Evolutionary conservation across 2,888 invertebrate genomes (phyloP).

Genomic region (Leptogaster cylindrica): DNA sequence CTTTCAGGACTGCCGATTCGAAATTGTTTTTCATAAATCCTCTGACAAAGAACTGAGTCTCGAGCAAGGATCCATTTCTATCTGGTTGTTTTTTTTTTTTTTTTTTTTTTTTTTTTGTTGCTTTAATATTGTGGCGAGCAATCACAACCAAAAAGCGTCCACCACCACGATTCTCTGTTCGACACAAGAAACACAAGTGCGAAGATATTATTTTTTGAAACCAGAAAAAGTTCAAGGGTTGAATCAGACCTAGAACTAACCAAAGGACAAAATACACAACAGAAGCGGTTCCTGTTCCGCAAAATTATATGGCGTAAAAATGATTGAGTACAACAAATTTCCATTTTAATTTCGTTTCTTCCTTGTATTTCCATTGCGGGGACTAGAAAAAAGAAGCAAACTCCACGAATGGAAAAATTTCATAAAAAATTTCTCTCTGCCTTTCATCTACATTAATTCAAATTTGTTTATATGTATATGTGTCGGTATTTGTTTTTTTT

Average conservation of each 20-base stretch:
- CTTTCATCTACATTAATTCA: conserved; percentile 36
- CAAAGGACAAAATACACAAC: conserved; percentile 11
- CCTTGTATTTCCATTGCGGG: conserved; percentile 37
- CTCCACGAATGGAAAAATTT: conserved; percentile 31
- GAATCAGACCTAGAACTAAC: conserved; percentile 5
- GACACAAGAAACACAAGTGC: neutral
- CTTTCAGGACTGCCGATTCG: too few relatives aligned
- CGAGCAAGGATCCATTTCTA: too few relatives aligned
- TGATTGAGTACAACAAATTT: conserved; percentile 44
- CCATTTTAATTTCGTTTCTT: conserved; percentile 45
- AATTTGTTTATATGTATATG: conserved; percentile 28
- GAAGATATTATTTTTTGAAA: neutral
- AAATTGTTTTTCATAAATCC: too few relatives aligned
- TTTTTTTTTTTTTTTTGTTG: too few relatives aligned
- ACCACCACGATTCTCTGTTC: too few relatives aligned
- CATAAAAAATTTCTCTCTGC: conserved; percentile 33
- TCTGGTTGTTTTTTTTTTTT: too few relatives aligned
- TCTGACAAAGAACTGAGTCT: too few relatives aligned
- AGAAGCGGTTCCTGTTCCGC: conserved; percentile 29
- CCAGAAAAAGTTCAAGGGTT: conserved; percentile 1
- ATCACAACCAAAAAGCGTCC: too few relatives aligned
- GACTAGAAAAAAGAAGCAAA: too few relatives aligned
- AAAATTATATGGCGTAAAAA: conserved; percentile 43
- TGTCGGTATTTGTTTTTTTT: conserved; percentile 7
- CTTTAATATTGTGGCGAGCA: too few relatives aligned